Base-by-base conservation (phyloP, 2,113 vertebrate species). In the Oreochromis niloticus region DNA sequence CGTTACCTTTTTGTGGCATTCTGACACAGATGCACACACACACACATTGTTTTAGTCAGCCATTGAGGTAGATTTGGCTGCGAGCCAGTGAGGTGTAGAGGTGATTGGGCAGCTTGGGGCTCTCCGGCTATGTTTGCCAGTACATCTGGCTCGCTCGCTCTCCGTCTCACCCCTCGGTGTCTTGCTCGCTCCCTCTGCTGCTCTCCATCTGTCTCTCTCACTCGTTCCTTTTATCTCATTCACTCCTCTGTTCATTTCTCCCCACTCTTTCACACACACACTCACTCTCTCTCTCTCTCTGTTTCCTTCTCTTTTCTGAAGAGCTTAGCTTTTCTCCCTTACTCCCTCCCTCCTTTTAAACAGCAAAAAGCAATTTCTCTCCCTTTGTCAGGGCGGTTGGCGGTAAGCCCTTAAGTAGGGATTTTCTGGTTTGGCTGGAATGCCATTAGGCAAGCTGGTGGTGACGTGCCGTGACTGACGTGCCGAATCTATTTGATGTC, bases 311-410 rank as follows among this genome's bases (percentile, higher is more conserved):
- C 81, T 91, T 83, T 89, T 88, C 89, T 89, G 50, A 89, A 94
- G 83, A 92, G 94, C 94, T 95, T 90, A 85, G 91, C 89, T 82
- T 89, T 91, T 90, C 92, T 94, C 91, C 73, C 80, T 87, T 87
- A 85, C 85, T 90, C 75, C 81, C 91, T 84, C 90, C 81, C 86
- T 89, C 85, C 89, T 95, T 96, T 96, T 95, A 93, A 94, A 95
- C 92, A 92, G 94, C 93, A 95, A 96, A 96, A 96, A 96, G 95
- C 95, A 95, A 96, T 96, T 96, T 95, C 94, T 96, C 93, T 95
- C 90, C 93, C 95, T 96, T 96, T 96, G 95, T 96, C 95, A 89
- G 93, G 91, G 87, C 85, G 85, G 89, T 90, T 93, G 93, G 89
- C 90, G 54, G 92, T 96, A 95, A 95, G 94, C 94, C 91, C 92